These are phyloP conservation scores for human (Homo sapiens) DNA, from an alignment of 2,113 vertebrate species.

Conservation along the genomic window DNA sequence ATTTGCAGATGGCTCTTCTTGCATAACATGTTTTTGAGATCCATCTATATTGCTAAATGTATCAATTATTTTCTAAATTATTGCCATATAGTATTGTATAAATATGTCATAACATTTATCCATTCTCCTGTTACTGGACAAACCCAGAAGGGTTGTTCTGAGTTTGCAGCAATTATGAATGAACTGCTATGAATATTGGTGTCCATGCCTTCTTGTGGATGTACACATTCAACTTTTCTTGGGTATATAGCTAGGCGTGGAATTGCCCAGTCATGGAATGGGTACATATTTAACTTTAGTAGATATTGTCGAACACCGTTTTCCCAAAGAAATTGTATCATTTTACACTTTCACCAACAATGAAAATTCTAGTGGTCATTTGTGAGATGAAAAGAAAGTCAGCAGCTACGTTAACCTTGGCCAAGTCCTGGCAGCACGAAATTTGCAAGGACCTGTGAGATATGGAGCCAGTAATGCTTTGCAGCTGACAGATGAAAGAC, in stretches of 20 bases:
- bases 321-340: not conserved
- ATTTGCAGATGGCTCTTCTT: not conserved
- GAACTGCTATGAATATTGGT: not conserved
- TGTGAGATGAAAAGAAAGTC: slow-evolving; percentile 6
- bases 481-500: not conserved
- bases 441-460: not conserved
- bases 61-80: not conserved
- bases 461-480: not conserved
- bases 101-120: not conserved
- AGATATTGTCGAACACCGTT: not conserved
- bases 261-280: not conserved
- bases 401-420: not conserved
- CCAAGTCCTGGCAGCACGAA: not conserved
- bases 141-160: not conserved
- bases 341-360: not conserved
- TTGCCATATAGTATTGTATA: not conserved
- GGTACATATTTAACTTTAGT: not conserved
- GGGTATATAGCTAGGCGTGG: not conserved
- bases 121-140: not conserved
- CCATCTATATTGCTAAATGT: not conserved
- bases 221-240: not conserved
- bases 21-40: not conserved
- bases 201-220: not conserved
- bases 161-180: not conserved
- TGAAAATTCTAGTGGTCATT: not conserved